Percentiles rank a stretch among this genome's conserved stretches.
Conservation (phyloP, 1,140 invertebrate species). For the Ips typographus region DNA sequence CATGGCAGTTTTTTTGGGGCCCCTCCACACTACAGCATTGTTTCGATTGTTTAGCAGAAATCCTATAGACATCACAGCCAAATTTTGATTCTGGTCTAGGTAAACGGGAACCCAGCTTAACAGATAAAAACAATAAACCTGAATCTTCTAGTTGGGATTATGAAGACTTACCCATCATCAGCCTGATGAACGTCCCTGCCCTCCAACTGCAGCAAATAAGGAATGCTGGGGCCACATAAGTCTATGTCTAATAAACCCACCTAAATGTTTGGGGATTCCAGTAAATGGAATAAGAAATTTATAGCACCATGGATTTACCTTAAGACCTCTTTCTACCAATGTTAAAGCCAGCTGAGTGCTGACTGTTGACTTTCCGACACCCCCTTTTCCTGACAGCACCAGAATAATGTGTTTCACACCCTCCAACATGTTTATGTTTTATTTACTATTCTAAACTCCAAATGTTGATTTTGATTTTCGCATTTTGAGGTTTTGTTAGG, state of each 20-base stretch:
- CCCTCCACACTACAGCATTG: slow-evolving; percentile 93
- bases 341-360: slow-evolving; percentile 83
- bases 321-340: slow-evolving; percentile 77
- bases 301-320: slow-evolving; percentile 59
- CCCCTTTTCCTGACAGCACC: slow-evolving; percentile 95
- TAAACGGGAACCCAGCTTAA: slow-evolving; percentile 86
- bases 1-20: slow-evolving; percentile 93
- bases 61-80: slow-evolving; percentile 91
- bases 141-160: background rate
- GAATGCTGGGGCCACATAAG: slow-evolving; percentile 87
- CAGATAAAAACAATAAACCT: slow-evolving; percentile 5
- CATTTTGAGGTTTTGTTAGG: too few relatives aligned
- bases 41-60: slow-evolving; percentile 81
- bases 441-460: background rate
- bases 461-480: background rate
- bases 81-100: slow-evolving; percentile 79
- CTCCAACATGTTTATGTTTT: slow-evolving; percentile 55
- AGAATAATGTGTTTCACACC: slow-evolving; percentile 87
- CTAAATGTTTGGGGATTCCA: slow-evolving; percentile 50
- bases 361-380: slow-evolving; percentile 96
- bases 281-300: background rate
- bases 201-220: slow-evolving; percentile 67
- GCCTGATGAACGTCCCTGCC: slow-evolving; percentile 87
- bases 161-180: slow-evolving; percentile 45
- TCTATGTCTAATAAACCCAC: slow-evolving; percentile 89